These are phyloP conservation scores for Limenitis camilla DNA, from an alignment of 2,888 invertebrate species.

Conservation along the genomic window DNA sequence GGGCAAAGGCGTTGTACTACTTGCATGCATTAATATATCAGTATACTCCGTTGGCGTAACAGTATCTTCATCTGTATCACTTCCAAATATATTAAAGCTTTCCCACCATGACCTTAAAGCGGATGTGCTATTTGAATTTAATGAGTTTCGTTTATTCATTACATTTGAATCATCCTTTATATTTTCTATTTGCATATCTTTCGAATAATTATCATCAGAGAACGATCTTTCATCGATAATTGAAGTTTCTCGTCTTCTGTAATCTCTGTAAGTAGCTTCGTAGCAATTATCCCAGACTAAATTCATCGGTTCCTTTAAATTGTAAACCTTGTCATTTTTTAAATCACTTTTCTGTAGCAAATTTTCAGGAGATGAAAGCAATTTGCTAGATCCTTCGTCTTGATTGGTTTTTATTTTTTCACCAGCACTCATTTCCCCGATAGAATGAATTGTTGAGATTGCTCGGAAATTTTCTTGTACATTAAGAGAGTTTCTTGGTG, in stretches of 20 bases:
- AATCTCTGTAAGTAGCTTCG: conserved; percentile 38
- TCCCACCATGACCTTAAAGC: conserved; percentile 50
- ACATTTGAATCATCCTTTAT: conserved; percentile 32
- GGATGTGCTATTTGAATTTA: conserved; percentile 35
- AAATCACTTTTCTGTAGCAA: conserved; percentile 19
- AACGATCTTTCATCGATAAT: conserved; percentile 32
- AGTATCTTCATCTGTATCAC: conserved; percentile 37
- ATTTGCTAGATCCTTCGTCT: conserved; percentile 39
- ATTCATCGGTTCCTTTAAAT: conserved; percentile 34
- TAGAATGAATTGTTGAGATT: conserved; percentile 53
- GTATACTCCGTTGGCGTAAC: conserved; percentile 1
- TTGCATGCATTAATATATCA: neutral
- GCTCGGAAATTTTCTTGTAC: conserved; percentile 54
- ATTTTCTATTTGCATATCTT: conserved; percentile 34
- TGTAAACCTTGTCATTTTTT: conserved; percentile 19
- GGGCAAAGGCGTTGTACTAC: conserved; percentile 15
- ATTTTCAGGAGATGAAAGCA: conserved; percentile 33
- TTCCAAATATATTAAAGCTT: conserved; percentile 47
- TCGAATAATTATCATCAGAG: conserved; percentile 38
- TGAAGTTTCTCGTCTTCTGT: conserved; percentile 28
- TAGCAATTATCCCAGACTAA: conserved; percentile 59
- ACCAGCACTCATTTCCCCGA: conserved; percentile 36
- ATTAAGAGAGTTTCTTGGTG: conserved; percentile 31
- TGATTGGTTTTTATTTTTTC: conserved; percentile 40
- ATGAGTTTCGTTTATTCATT: conserved; percentile 52